Base-by-base conservation (phyloP, 2,888 invertebrate genomes). In the Pantelozetes paolii region DNA sequence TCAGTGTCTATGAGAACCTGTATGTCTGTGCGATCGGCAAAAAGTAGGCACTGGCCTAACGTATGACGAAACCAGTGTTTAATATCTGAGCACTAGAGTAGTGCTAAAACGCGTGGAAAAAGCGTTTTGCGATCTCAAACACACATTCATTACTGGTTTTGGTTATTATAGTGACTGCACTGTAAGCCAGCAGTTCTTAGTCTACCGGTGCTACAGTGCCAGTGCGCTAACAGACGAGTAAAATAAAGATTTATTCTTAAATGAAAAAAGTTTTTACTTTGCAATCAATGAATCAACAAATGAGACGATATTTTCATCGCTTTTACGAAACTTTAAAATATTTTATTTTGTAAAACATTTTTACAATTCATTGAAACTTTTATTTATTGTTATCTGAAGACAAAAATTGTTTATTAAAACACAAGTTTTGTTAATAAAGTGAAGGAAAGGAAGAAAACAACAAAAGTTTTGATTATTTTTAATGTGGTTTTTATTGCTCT, bases 41-140 rank as follows among this genome's bases (percentile, higher is more conserved):
- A 62, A 62, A 32, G 32, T 62, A 62, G 62, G 62, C 32, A 62
- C 62, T 62, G 62, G 62, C 62, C 62, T 62, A 62, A 62, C 32
- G 18, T 6, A n/a, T 62, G 62, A 62, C 62, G 62, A 62, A 62
- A 62, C 32, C 36, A 20, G 9, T 15, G 23, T 8, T 54, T 26
- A 54, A 9, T 45, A 15, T 13, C 11, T 18, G 45, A 45, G 45
- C 36, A 9, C 36, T 36, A 9, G 36, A 36, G 45, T 45, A 45
- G 9, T 26, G 26, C 6, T 6, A 54, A 26, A 26, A 26, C 54
- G 54, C 54, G 54, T 54, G 54, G 36, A 36, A 36, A 54, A 54
- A 54, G 54, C 54, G 54, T 54, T 54, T 54, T 26, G 18, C 45
- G 36, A 36, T 36, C 9, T 36, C 15, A 45, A 45, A 45, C 45